A percentile compares a stretch with the other conserved stretches of the same genome.
Evolutionary conservation across 2,797 vertebrate species (phyloP).

Genomic region (Muscicapa striata): DNA sequence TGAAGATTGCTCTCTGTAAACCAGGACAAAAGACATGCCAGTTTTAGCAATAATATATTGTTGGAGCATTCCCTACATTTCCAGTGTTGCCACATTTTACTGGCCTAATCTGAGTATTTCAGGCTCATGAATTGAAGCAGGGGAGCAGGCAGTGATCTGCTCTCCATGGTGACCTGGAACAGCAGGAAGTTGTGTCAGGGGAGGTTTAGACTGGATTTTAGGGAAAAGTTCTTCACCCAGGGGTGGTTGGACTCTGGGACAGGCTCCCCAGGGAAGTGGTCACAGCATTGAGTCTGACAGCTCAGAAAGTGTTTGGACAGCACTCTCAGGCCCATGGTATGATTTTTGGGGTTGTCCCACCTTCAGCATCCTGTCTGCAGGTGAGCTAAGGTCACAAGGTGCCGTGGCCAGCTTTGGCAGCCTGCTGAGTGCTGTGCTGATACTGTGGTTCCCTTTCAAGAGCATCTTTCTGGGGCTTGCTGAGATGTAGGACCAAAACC

Average conservation of each 20-base stretch:
- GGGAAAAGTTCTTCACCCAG: background rate
- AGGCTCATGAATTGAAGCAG: background rate
- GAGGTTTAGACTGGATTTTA: background rate
- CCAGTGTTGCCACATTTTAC: background rate
- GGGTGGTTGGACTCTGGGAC: background rate
- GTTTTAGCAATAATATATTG: background rate
- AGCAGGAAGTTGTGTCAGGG: rapidly evolving
- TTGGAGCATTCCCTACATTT: background rate
- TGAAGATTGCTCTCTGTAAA: background rate
- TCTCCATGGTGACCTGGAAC: background rate
- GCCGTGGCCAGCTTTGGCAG: background rate
- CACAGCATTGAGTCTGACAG: background rate
- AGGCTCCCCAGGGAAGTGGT: background rate
- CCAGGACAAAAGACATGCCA: background rate
- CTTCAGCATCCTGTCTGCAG: background rate
- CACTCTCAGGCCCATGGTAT: background rate
- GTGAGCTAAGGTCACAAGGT: background rate
- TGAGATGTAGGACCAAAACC: background rate
- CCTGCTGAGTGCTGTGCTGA: background rate
- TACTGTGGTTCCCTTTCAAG: background rate
- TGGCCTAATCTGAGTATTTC: background rate
- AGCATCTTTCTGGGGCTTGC: background rate
- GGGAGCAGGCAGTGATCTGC: background rate
- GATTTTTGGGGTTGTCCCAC: background rate
- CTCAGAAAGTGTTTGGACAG: background rate